Conservation (phyloP, 2,888 invertebrate genomes). For the Sesia apiformis region DNA sequence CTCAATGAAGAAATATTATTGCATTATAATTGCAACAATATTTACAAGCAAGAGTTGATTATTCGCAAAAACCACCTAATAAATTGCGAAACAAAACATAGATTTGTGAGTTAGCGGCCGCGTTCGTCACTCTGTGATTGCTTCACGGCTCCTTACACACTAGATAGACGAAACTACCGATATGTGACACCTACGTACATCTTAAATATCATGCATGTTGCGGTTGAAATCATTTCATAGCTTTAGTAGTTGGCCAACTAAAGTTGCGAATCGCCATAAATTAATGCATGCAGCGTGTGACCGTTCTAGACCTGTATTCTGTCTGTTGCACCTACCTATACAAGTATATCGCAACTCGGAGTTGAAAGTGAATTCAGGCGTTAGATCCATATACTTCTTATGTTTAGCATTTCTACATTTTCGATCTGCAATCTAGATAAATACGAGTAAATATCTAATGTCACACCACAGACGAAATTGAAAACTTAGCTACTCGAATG, state of each 20-base stretch:
- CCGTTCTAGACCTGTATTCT: background rate
- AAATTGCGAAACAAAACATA: background rate
- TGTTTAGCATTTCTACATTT: background rate
- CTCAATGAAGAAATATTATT: too few relatives aligned
- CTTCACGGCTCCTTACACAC: background rate
- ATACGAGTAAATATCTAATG: too few relatives aligned
- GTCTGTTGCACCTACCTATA: background rate
- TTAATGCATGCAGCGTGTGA: background rate
- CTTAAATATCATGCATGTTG: background rate
- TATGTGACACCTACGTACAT: background rate
- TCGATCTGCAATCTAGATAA: too few relatives aligned
- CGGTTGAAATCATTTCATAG: background rate
- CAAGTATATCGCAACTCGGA: background rate
- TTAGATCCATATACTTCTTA: background rate
- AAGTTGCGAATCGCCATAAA: background rate
- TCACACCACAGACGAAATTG: too few relatives aligned
- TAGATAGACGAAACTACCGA: background rate
- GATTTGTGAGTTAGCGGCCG: background rate
- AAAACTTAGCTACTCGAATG: too few relatives aligned
- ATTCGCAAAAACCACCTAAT: too few relatives aligned
- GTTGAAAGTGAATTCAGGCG: background rate
- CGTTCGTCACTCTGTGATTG: background rate
- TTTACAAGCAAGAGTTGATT: too few relatives aligned
- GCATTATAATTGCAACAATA: too few relatives aligned
- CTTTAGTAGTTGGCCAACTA: background rate